Evolutionary conservation across 2,888 invertebrate genomes (phyloP), one percentile per base, ranked within the genome.

Genomic region (Gerosis bhagava): DNA sequence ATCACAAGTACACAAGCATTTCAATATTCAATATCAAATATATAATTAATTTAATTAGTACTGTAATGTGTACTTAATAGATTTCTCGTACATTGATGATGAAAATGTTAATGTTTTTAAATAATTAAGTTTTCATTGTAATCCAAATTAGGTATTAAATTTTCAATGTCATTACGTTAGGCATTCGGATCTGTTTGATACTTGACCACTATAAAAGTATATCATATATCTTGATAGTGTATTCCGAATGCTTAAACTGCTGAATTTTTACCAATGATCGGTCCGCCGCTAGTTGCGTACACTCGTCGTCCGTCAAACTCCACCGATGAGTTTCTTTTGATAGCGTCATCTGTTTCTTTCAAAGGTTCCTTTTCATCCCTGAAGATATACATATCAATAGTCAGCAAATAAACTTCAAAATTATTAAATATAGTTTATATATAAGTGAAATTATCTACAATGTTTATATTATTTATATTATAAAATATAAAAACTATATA

Each of bases 251-350:
- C 59, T 80, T 91, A 95, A 63, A 97, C 96, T 42, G 96, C 95
- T n/a, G 96, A 96, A 77, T 96, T 96, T 87, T 96, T 96, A 61
- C 96, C 96, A 67, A 96, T 95, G 63, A 96, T 93, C 62, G 93
- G 94, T 49, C 95, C 95, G 51, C 95, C 95, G 49, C 96, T 94
- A 68, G 95, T 95, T 28, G 96, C 94, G 67, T 95, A 94, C 22
- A 95, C 95, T 62, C 94, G 92, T 66, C 93, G 93, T 3, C 95
- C 94, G 65, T 96, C 96, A 70, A 94, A 96, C 71, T 96, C 95
- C 13, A 95, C 93, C 13, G 95, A 94, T 46, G 94, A 93, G 62
- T 94, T 94, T 55, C 94, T 92, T 67, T 93, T 94, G 59, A 93
- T 86, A 45, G 92, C 93, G 36, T 91, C 93, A 50, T 93, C 92